These are phyloP conservation scores for Sorex maritimensis DNA, from an alignment of 2,797 vertebrate species.

Conservation along the genomic window DNA sequence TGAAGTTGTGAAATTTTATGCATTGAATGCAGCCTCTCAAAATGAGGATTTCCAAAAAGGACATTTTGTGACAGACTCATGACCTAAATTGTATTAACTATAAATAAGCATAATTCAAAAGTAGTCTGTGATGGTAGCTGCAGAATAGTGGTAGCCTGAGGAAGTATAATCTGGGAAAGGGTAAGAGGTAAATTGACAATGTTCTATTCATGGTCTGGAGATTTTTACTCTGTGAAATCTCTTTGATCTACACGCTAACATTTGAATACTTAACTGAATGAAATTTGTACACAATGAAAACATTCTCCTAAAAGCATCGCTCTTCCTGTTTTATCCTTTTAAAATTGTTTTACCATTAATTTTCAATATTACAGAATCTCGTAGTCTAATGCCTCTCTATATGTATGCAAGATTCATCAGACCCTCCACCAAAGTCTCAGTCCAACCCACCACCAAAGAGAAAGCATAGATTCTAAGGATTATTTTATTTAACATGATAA, in stretches of 20 bases:
- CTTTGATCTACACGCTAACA: constrained; percentile 12
- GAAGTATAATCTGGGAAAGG: background rate
- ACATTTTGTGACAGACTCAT: constrained; percentile 51
- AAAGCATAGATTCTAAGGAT: constrained; percentile 50
- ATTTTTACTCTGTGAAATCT: constrained; percentile 42
- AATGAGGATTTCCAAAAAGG: constrained; percentile 48
- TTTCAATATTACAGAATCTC: too few relatives aligned
- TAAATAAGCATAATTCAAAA: constrained; percentile 43
- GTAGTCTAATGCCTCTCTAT: too few relatives aligned
- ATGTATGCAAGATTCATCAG: too few relatives aligned
- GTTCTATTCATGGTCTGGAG: background rate
- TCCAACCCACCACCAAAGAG: too few relatives aligned
- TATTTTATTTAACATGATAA: constrained; percentile 66
- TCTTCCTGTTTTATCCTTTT: background rate
- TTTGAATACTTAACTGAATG: background rate
- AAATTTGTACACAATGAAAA: constrained; percentile 36
- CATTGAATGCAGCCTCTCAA: constrained; percentile 35
- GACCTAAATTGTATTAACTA: constrained; percentile 48
- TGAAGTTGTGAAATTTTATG: constrained; percentile 64
- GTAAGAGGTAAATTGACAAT: background rate
- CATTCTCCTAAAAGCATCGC: background rate
- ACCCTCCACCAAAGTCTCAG: too few relatives aligned
- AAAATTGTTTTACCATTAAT: too few relatives aligned
- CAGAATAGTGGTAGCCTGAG: background rate
- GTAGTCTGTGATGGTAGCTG: background rate